phyloP scores from a whole-genome alignment of 1,140 invertebrate genomes.

The Lepidotrigona ventralis region DNA sequence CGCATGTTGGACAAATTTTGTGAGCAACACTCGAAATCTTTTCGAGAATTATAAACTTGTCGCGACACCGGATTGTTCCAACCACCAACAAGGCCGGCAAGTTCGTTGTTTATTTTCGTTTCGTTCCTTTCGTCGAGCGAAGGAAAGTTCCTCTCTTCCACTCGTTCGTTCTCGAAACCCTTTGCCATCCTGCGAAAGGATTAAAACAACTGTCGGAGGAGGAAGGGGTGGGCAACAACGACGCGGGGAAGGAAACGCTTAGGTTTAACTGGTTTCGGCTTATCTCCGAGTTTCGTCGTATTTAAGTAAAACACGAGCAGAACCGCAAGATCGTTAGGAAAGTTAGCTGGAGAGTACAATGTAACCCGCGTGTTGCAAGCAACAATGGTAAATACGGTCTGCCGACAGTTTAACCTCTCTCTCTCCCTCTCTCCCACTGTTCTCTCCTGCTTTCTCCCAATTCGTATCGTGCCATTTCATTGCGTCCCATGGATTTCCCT shows the following conservation, averaged over 20 bases:
- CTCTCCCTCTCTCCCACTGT: background rate
- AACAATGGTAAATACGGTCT: conserved; percentile 69
- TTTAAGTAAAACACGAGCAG: conserved; percentile 62
- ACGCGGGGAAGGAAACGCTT: conserved; percentile 41
- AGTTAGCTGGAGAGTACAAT: conserved; percentile 54
- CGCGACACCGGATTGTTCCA: background rate
- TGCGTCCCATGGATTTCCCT: background rate
- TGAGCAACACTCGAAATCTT: background rate
- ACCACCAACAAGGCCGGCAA: background rate
- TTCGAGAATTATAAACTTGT: background rate
- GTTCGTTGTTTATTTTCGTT: background rate
- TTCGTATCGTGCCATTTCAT: background rate
- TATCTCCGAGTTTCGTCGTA: conserved; percentile 64
- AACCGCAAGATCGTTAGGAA: conserved; percentile 65
- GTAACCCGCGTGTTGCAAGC: conserved; percentile 48
- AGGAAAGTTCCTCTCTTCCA: background rate
- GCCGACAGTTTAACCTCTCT: conserved; percentile 61
- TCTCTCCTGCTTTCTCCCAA: background rate
- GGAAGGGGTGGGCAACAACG: conserved; percentile 8
- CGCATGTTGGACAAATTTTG: accelerated
- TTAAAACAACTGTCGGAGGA: conserved; percentile 50
- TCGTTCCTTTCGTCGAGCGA: background rate
- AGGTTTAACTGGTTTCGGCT: conserved; percentile 63
- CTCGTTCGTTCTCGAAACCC: background rate
- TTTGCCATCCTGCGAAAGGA: conserved; percentile 9